A percentile compares a stretch with the other conserved stretches of the same genome.
Evolutionary conservation across 1,140 invertebrate genomes (phyloP).

Genomic region (Leptinotarsa defecta): DNA sequence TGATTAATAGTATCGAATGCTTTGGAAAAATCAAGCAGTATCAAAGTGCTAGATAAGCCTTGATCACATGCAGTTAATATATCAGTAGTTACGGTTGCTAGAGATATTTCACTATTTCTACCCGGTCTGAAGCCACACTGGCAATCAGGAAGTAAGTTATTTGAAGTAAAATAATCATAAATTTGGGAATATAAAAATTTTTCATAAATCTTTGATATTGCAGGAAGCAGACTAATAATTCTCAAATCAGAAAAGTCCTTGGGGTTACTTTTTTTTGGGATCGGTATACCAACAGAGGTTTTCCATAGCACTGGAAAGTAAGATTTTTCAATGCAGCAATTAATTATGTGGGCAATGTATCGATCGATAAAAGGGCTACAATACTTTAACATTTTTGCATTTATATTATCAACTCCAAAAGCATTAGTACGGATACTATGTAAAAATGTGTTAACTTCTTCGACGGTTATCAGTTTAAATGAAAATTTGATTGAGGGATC

Average conservation of each 20-base stretch:
- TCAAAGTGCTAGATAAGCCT: slow-evolving; percentile 20
- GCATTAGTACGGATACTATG: slow-evolving; percentile 17
- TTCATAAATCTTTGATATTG: slow-evolving; percentile 38
- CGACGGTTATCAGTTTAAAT: slow-evolving; percentile 10
- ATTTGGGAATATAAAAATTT: slow-evolving; percentile 32
- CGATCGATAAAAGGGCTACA: too few relatives aligned
- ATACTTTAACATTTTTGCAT: slow-evolving; percentile 9
- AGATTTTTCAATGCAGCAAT: slow-evolving; percentile 21
- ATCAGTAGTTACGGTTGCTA: slow-evolving; percentile 34
- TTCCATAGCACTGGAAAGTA: slow-evolving; percentile 29
- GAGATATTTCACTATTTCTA: slow-evolving; percentile 20
- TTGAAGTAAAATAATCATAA: slow-evolving; percentile 14
- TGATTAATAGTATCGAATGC: slow-evolving; percentile 53
- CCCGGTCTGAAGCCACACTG: slow-evolving; percentile 30
- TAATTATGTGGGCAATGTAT: neutral
- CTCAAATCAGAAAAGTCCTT: slow-evolving; percentile 30
- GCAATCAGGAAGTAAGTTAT: slow-evolving; percentile 27
- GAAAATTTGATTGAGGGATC: slow-evolving; percentile 10
- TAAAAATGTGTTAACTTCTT: slow-evolving; percentile 2
- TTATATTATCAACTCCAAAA: slow-evolving; percentile 19
- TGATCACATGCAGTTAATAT: slow-evolving; percentile 25
- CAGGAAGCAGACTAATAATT: slow-evolving; percentile 37
- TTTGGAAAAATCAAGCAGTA: slow-evolving; percentile 37
- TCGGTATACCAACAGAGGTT: slow-evolving; percentile 31
- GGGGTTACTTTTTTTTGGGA: slow-evolving; percentile 27